Percentiles rank a stretch among this genome's conserved stretches.
Conservation (phyloP, 2,797 vertebrate genomes). For the Melanotaenia pygmaea region DNA sequence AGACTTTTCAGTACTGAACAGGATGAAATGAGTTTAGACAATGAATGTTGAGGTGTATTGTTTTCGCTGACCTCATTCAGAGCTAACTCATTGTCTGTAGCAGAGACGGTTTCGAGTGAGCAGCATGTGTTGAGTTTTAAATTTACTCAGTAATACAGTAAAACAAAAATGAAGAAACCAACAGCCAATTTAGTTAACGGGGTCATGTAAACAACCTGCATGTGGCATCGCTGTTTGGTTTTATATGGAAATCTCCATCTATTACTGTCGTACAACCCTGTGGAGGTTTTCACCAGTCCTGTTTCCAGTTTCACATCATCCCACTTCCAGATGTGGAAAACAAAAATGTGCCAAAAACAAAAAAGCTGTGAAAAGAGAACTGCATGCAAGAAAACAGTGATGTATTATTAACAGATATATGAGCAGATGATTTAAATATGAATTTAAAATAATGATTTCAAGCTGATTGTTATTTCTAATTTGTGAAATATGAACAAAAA, state of each 20-base stretch:
- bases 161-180: not conserved
- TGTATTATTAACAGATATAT: not conserved
- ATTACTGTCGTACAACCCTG: not conserved
- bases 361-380: too few species aligned
- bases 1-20: not conserved
- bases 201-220: not conserved
- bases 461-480: not conserved
- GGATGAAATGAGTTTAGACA: not conserved
- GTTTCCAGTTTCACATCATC: not conserved
- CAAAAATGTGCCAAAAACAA: too few species aligned
- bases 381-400: not conserved
- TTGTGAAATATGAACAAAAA: not conserved
- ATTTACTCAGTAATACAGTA: not conserved
- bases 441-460: too few species aligned
- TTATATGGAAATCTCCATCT: not conserved
- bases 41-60: not conserved
- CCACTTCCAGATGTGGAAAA: not conserved
- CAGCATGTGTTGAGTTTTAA: not conserved
- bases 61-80: not conserved
- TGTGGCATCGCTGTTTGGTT: not conserved
- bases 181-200: not conserved
- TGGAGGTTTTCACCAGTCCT: not conserved
- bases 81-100: not conserved
- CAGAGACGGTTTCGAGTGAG: not conserved
- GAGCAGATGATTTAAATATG: not conserved